phyloP scores from a whole-genome alignment of 1,140 invertebrate species.

The Temnothorax curvispinosus region DNA sequence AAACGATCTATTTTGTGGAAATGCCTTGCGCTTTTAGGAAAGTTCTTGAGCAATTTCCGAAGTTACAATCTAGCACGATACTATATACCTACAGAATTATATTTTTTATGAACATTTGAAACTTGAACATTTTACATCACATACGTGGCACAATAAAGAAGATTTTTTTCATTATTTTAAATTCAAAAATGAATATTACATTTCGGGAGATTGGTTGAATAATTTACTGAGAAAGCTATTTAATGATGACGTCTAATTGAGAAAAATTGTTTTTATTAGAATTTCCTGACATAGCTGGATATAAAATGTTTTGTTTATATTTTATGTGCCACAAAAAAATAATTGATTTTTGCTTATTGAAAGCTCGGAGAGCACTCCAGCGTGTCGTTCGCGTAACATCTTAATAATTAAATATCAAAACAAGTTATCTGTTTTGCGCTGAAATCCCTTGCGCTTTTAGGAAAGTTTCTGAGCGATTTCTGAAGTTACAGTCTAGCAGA shows the following conservation, averaged over 20 bases:
- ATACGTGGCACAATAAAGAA: background rate
- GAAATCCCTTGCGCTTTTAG: background rate
- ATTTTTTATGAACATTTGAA: background rate
- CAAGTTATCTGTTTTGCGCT: too few species aligned
- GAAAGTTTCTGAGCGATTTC: background rate
- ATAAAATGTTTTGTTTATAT: background rate
- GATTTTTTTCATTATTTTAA: background rate
- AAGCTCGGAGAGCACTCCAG: background rate
- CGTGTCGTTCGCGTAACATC: background rate
- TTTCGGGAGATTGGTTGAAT: background rate
- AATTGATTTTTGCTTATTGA: background rate
- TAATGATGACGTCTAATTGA: background rate
- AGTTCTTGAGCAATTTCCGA: background rate
- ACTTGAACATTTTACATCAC: background rate
- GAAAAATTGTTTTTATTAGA: slow-evolving; percentile 7
- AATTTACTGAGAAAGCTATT: background rate
- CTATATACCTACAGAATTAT: background rate
- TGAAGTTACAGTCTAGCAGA: background rate
- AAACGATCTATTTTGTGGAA: background rate
- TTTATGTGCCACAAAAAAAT: background rate
- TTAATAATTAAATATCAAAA: slow-evolving; percentile 1
- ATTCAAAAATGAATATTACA: background rate
- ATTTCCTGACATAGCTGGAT: background rate
- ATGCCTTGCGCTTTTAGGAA: background rate
- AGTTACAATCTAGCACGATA: background rate